phyloP scores from a whole-genome alignment of 1,140 invertebrate species.

The Dreissena polymorpha region DNA sequence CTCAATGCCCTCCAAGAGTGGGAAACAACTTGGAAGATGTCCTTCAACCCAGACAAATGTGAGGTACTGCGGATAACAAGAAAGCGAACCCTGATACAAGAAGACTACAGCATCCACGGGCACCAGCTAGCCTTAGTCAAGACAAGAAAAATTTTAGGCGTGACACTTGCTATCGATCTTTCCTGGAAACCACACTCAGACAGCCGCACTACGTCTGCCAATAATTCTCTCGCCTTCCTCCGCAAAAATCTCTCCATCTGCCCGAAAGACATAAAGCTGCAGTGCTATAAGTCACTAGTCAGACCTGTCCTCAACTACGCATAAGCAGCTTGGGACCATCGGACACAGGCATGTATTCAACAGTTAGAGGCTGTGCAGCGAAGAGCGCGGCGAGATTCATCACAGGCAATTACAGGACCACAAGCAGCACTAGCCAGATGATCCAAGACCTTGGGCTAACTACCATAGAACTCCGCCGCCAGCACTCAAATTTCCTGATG shows the following conservation, averaged over 20 bases:
- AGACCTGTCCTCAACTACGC: constrained; percentile 6
- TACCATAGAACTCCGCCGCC: too few relatives aligned
- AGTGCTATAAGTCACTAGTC: background rate
- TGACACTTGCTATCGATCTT: background rate
- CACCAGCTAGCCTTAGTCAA: background rate
- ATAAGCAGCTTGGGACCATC: background rate
- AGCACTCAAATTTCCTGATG: too few relatives aligned
- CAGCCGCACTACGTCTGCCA: background rate
- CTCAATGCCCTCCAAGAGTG: background rate
- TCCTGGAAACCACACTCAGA: background rate
- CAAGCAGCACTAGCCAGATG: too few relatives aligned
- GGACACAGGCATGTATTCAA: background rate
- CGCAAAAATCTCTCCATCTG: background rate
- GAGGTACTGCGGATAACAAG: background rate
- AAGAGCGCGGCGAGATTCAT: background rate
- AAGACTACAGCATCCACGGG: background rate
- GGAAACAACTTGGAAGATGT: background rate
- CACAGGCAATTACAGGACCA: background rate
- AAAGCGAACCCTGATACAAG: background rate
- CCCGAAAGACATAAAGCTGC: background rate
- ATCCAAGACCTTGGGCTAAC: too few relatives aligned
- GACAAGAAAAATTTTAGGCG: background rate
- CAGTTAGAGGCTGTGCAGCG: constrained; percentile 6
- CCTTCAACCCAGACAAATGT: constrained; percentile 2
- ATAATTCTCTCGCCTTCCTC: background rate